Evolutionary conservation across 1,140 invertebrate genomes (phyloP).

Genomic region (Drosophila kikkawai): DNA sequence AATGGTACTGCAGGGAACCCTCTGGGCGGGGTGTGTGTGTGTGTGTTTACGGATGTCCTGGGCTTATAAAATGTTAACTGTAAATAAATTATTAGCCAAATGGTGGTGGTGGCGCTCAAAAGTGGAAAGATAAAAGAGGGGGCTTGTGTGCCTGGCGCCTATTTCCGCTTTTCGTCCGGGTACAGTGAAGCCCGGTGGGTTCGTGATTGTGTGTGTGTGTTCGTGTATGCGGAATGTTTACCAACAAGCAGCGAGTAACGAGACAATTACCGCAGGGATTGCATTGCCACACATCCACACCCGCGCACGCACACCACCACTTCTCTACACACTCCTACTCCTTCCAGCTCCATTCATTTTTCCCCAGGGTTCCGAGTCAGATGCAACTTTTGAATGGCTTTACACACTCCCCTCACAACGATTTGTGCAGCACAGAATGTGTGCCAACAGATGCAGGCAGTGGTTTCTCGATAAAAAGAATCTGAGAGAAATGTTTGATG

Average conservation of each 20-base stretch:
- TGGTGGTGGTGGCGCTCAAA: conserved; percentile 13
- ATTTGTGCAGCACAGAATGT: conserved; percentile 37
- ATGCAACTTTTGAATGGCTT: conserved; percentile 75
- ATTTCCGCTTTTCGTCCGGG: conserved; percentile 45
- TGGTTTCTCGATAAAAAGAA: background rate
- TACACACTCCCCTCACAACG: conserved; percentile 49
- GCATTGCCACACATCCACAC: conserved; percentile 7
- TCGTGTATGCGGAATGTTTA: conserved; percentile 63
- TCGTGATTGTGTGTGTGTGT: conserved; percentile 12
- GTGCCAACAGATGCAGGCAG: conserved; percentile 46
- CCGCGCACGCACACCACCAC: background rate
- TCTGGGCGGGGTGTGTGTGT: conserved; percentile 1
- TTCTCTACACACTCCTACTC: background rate
- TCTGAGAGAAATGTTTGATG: rapidly evolving
- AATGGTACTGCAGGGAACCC: no score
- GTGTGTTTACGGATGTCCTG: conserved; percentile 27
- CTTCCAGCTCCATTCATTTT: background rate
- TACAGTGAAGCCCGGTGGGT: conserved; percentile 31
- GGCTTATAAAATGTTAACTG: conserved; percentile 76
- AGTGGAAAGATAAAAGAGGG: conserved; percentile 8
- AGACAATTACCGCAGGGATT: conserved; percentile 78
- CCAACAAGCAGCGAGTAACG: conserved; percentile 78
- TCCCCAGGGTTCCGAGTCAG: conserved; percentile 26
- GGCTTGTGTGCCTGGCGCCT: conserved; percentile 30
- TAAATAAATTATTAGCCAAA: conserved; percentile 80